Evolutionary conservation across 2,888 invertebrate species (phyloP).

Genomic region (Lasioglossum malachurum): DNA sequence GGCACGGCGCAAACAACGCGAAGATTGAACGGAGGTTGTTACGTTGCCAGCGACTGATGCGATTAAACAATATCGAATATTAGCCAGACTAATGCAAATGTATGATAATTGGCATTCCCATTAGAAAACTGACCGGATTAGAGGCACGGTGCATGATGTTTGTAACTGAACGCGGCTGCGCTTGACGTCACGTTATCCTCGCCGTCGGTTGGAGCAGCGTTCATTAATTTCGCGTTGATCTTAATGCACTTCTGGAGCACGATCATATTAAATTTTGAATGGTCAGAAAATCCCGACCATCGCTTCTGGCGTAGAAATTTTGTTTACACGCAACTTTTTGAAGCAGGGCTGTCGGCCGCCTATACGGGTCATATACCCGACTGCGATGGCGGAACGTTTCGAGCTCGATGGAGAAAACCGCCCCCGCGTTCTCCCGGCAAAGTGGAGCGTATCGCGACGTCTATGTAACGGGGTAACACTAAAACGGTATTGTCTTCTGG

Average conservation of each 20-base stretch:
- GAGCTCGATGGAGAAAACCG: not conserved
- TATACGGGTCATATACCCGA: too few species aligned
- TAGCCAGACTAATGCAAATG: slow-evolving; percentile 8
- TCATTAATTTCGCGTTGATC: not conserved
- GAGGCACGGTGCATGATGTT: not conserved
- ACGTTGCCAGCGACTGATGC: not conserved
- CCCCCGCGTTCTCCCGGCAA: not conserved
- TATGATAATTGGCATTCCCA: slow-evolving; percentile 1
- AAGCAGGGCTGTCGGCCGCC: too few species aligned
- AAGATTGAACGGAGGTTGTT: not conserved
- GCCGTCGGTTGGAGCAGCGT: not conserved
- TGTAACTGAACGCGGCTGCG: not conserved
- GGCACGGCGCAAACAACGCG: not conserved
- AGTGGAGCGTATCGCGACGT: not conserved
- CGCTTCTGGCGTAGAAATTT: too few species aligned
- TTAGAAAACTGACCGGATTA: not conserved
- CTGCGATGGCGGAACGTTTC: not conserved
- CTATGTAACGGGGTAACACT: slow-evolving; percentile 1
- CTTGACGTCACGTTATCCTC: not conserved
- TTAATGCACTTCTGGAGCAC: not conserved
- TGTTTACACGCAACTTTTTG: too few species aligned
- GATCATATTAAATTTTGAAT: too few species aligned
- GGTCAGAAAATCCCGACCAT: too few species aligned
- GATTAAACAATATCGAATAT: slow-evolving; percentile 4
- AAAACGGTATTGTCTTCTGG: slow-evolving; percentile 1